These are phyloP conservation scores for Hyles vespertilio DNA, from an alignment of 1,140 invertebrate genomes.

Conservation along the genomic window DNA sequence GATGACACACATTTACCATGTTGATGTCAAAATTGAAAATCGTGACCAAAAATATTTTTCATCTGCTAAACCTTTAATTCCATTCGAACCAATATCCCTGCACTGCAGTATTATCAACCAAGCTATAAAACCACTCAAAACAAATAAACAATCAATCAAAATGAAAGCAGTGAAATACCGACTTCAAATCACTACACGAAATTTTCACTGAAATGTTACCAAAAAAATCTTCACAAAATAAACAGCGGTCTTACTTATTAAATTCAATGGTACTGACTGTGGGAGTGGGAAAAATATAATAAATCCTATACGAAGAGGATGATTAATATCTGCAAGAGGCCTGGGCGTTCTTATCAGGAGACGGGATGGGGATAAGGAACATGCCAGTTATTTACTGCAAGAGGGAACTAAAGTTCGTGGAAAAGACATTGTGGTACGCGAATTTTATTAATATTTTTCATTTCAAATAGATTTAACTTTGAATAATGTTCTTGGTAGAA, in stretches of 20 bases:
- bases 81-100: too few species aligned
- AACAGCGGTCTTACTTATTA: constrained; percentile 8
- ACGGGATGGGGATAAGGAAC: constrained; percentile 25
- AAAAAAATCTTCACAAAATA: too few species aligned
- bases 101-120: not conserved
- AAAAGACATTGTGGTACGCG: constrained; percentile 5
- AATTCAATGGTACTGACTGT: constrained; percentile 37
- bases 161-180: not conserved
- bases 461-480: too few species aligned
- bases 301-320: constrained; percentile 40
- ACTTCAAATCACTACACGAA: not conserved
- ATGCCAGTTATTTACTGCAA: constrained; percentile 40
- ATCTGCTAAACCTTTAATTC: not conserved
- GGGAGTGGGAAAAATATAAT: constrained; percentile 35
- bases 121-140: constrained; percentile 3
- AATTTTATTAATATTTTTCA: too few species aligned
- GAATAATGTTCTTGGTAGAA: too few species aligned
- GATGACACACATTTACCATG: too few species aligned
- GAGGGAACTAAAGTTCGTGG: constrained; percentile 17
- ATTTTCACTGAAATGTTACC: too few species aligned
- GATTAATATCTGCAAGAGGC: constrained; percentile 42
- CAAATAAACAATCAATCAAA: not conserved
- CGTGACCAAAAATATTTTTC: not conserved
- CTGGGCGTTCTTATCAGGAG: constrained; percentile 33
- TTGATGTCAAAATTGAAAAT: too few species aligned